phyloP scores from a whole-genome alignment of 2,888 invertebrate genomes.

The Apoderus coryli region DNA sequence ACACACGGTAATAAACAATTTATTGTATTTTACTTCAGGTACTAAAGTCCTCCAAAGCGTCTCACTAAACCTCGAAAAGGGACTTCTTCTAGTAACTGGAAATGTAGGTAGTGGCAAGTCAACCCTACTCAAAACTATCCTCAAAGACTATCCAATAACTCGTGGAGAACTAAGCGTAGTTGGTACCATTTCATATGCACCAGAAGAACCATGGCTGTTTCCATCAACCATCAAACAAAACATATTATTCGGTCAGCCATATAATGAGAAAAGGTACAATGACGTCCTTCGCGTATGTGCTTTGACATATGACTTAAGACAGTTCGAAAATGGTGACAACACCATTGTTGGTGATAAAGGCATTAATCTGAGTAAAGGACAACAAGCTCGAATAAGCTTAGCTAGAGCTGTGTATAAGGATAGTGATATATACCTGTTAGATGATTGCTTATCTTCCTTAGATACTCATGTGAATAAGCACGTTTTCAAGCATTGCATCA shows the following conservation, averaged over 20 bases:
- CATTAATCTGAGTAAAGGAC: conserved; percentile 47
- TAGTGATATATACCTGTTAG: conserved; percentile 25
- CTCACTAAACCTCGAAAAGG: conserved; percentile 30
- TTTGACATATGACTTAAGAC: conserved; percentile 36
- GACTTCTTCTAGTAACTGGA: conserved; percentile 42
- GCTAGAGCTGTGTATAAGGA: conserved; percentile 25
- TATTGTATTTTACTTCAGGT: no score
- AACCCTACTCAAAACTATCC: conserved; percentile 22
- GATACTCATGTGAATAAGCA: conserved; percentile 21
- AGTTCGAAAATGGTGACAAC: conserved; percentile 26
- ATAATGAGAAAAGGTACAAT: conserved; percentile 26
- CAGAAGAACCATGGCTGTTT: conserved; percentile 27
- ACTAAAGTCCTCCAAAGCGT: conserved; percentile 30
- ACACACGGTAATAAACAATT: no score
- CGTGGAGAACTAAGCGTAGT: conserved; percentile 18
- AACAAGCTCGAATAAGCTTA: conserved; percentile 25
- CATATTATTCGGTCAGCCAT: conserved; percentile 28
- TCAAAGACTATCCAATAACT: conserved; percentile 20
- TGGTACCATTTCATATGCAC: conserved; percentile 25
- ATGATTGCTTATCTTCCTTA: conserved; percentile 23
- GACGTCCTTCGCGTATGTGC: conserved; percentile 32
- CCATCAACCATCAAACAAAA: conserved; percentile 25
- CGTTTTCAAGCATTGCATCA: conserved; percentile 23
- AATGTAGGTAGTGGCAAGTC: conserved; percentile 34
- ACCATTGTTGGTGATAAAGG: conserved; percentile 50